Conservation (phyloP, 2,888 invertebrate genomes). For the Brachyptera putata region DNA sequence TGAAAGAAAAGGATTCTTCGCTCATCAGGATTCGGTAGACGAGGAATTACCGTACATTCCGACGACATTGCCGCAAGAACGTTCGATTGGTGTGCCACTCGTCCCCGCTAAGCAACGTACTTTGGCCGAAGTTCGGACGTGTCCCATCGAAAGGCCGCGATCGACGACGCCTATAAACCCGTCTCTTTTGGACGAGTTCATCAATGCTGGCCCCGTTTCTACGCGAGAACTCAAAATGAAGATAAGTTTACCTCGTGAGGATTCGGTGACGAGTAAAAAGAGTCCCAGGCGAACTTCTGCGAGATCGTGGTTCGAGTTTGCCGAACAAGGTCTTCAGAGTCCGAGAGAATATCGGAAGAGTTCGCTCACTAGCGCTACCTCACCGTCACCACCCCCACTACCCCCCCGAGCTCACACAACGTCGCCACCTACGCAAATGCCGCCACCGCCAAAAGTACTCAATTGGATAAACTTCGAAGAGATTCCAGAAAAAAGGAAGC, state of each 20-base stretch:
- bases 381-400: constrained; percentile 35
- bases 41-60: constrained; percentile 84
- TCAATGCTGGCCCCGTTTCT: constrained; percentile 38
- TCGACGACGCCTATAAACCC: constrained; percentile 69
- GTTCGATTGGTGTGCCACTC: constrained; percentile 74
- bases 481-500: constrained; percentile 75
- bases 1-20: constrained; percentile 71
- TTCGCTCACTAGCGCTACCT: constrained; percentile 28
- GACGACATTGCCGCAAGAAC: constrained; percentile 82
- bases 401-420: constrained; percentile 37
- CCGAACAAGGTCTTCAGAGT: constrained; percentile 54
- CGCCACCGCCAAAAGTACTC: constrained; percentile 42
- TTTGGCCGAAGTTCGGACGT: constrained; percentile 51
- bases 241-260: constrained; percentile 63
- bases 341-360: constrained; percentile 40
- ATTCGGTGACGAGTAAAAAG: constrained; percentile 47
- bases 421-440: constrained; percentile 47
- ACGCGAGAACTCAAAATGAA: constrained; percentile 56
- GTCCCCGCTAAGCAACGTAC: constrained; percentile 70
- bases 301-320: constrained; percentile 59
- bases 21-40: constrained; percentile 78
- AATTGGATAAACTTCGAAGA: constrained; percentile 87
- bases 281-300: constrained; percentile 49
- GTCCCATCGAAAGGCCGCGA: constrained; percentile 69
- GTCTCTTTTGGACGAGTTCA: constrained; percentile 65